Conservation (phyloP, 2,888 invertebrate species). For the Agrilus mali region DNA sequence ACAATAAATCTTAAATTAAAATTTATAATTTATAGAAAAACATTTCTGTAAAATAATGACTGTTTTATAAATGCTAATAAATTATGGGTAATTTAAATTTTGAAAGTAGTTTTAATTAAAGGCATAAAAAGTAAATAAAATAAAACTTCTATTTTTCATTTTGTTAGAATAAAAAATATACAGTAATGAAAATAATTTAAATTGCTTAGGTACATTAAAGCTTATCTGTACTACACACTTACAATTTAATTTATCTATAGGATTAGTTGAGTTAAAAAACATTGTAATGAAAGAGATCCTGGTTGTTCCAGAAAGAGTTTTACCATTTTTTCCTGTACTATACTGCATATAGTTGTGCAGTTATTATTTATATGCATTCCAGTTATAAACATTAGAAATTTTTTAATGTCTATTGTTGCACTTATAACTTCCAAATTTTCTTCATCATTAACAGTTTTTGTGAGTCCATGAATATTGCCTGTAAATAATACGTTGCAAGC, state of each 20-base stretch:
- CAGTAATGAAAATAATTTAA: too few relatives aligned
- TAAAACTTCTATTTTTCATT: too few relatives aligned
- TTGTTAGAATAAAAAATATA: too few relatives aligned
- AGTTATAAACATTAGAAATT: slow-evolving; percentile 63
- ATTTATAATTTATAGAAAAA: too few relatives aligned
- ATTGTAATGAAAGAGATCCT: slow-evolving; percentile 65
- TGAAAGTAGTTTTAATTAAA: too few relatives aligned
- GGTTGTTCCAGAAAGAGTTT: slow-evolving; percentile 62
- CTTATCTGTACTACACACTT: too few relatives aligned
- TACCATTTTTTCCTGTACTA: slow-evolving; percentile 59
- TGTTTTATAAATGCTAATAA: too few relatives aligned
- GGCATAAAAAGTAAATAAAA: too few relatives aligned
- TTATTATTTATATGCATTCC: slow-evolving; percentile 63
- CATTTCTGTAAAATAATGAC: too few relatives aligned
- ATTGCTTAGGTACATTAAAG: too few relatives aligned
- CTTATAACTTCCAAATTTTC: slow-evolving; percentile 32
- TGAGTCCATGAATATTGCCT: slow-evolving; percentile 2
- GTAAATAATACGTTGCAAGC: background rate
- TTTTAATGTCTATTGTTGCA: slow-evolving; percentile 65
- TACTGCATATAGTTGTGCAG: slow-evolving; percentile 60
- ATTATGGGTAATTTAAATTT: too few relatives aligned
- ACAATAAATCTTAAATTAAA: too few relatives aligned
- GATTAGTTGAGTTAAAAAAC: slow-evolving; percentile 62
- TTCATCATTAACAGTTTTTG: slow-evolving; percentile 25
- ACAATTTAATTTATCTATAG: slow-evolving; percentile 6